Conservation (phyloP, 2,888 invertebrate species). For the Lasioglossum zephyrum region DNA sequence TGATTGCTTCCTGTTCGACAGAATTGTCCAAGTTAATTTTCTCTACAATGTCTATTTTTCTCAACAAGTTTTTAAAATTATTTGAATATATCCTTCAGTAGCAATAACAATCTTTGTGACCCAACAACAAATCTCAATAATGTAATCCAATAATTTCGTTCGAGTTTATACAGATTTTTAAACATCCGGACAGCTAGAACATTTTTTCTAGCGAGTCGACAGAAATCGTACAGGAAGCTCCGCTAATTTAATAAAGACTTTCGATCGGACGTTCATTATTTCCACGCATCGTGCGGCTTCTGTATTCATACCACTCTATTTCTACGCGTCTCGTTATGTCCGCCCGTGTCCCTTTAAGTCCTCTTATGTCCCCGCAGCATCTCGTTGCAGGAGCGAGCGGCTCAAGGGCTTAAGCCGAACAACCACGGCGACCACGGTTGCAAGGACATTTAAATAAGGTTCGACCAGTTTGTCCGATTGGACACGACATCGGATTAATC, state of each 20-base stretch:
- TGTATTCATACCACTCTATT: conserved; percentile 60
- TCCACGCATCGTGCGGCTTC: conserved; percentile 19
- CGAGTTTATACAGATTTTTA: too few species aligned
- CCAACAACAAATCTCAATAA: too few species aligned
- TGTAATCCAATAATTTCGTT: too few species aligned
- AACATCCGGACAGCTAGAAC: neutral
- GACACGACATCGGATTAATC: conserved; percentile 35
- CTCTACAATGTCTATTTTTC: neutral
- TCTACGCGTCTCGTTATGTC: conserved; percentile 59
- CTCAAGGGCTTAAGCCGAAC: conserved; percentile 28
- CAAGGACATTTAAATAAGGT: conserved; percentile 54
- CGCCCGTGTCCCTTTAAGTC: conserved; percentile 49
- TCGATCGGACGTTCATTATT: neutral
- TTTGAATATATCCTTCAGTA: too few species aligned
- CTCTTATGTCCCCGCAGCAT: conserved; percentile 46
- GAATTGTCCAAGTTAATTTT: neutral
- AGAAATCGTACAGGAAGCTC: neutral
- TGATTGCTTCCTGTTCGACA: neutral
- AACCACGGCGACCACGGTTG: conserved; percentile 20
- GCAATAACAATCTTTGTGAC: too few species aligned
- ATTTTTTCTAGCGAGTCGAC: neutral
- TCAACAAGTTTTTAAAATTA: neutral
- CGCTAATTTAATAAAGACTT: conserved; percentile 3
- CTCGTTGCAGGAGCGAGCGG: conserved; percentile 27
- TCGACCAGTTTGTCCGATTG: conserved; percentile 41